Conservation (phyloP, 2,113 vertebrate genomes). For the Carassius gibelio region DNA sequence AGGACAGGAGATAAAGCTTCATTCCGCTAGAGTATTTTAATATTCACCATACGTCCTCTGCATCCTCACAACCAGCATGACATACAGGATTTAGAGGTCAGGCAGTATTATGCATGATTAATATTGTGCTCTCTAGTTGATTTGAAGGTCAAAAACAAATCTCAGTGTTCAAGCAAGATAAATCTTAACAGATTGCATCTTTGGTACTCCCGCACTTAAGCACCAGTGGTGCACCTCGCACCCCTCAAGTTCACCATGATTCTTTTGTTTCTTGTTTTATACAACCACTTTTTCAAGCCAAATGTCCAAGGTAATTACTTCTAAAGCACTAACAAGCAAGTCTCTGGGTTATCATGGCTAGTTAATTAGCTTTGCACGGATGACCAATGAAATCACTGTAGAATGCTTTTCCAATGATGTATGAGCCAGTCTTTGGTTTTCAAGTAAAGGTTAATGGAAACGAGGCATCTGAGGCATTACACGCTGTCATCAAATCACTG, state of each 20-base stretch:
- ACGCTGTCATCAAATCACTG: slow-evolving; percentile 29
- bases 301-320: slow-evolving; percentile 39
- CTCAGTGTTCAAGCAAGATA: not conserved
- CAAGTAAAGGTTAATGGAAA: slow-evolving; percentile 30
- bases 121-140: not conserved
- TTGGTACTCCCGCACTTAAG: not conserved
- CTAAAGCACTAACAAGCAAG: slow-evolving; percentile 6
- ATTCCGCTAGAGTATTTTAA: not conserved
- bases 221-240: not conserved
- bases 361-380: slow-evolving; percentile 39
- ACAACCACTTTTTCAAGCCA: not conserved
- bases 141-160: slow-evolving; percentile 10
- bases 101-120: not conserved
- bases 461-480: slow-evolving; percentile 27
- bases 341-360: slow-evolving; percentile 17
- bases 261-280: not conserved
- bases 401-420: slow-evolving; percentile 30
- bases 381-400: slow-evolving; percentile 21
- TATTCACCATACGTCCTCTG: not conserved
- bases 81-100: slow-evolving; percentile 1
- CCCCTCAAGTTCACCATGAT: not conserved
- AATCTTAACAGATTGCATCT: not conserved
- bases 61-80: not conserved
- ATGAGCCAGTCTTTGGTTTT: slow-evolving; percentile 27
- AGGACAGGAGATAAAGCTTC: slow-evolving; percentile 18